Evolutionary conservation across 2,113 vertebrate species (phyloP), one percentile per base, ranked within the genome.

Genomic region (Columba livia): DNA sequence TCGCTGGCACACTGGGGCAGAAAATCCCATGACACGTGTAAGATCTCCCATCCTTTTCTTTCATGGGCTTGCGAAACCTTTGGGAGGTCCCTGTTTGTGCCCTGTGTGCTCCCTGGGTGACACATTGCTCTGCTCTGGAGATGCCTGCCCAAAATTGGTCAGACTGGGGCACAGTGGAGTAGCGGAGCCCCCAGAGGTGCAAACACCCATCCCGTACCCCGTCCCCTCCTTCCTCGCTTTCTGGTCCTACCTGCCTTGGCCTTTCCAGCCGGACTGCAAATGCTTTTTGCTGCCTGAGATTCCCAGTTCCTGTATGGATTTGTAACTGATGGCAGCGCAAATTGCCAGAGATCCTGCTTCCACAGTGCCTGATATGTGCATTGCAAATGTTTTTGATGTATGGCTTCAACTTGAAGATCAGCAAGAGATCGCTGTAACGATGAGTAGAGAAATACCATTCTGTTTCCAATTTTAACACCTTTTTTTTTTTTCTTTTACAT

Each of bases 131-230:
- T 58, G 53, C 28, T 64, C 24, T 40, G 51, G 67, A 36, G 44
- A 15, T 4, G 3, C 5, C 24, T 84, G 61, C 25, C 70, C 51
- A 47, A 38, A 9, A 40, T 50, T 58, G 44, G 54, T 38, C 42
- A 67, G 28, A 28, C 38, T 34, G 38, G 56, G 32, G 5, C 3
- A 2, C 6, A 28, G 31, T 34, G 38, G 56, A 32, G 5, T 2
- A 2, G 10, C 24, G 31, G 20, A 66, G 14, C 56, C 15, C 47
- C 40, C 1, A 3, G 47, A 13, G n/a, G 24, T 0, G 0, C 0
- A 1, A 79, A 11, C 66, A 42, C 56, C 48, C 62, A 15, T 51
- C 48, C 25, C 10, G 47, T 0, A 0, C 36, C 40, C 0, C 0
- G 10, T 69, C 51, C 19, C 7, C 2, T 70, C 57, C 44, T 58